Conservation (phyloP, 2,888 invertebrate species). For the Drosophila hawaiiensis region DNA sequence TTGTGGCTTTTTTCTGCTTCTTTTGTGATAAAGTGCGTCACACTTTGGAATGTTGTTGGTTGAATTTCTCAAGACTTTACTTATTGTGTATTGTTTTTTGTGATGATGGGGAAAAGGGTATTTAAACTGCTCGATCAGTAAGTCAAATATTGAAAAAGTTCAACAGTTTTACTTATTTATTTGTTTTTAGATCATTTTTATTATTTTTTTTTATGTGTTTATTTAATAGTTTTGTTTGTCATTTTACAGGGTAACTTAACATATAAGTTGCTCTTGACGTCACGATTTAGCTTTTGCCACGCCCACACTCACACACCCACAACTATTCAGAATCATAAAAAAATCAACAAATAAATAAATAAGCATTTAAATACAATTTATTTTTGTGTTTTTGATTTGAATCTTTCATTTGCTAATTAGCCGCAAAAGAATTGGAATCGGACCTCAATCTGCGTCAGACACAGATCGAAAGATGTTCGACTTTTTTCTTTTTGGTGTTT, state of each 20-base stretch:
- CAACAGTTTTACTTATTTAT: background rate
- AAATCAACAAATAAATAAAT: background rate
- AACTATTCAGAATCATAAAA: background rate
- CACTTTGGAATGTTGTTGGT: constrained; percentile 68
- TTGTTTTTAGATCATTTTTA: background rate
- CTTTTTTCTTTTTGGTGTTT: background rate
- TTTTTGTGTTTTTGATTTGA: constrained; percentile 4
- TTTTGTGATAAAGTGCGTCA: constrained; percentile 59
- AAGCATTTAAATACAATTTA: constrained; percentile 1
- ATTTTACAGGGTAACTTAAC: background rate
- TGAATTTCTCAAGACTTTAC: constrained; percentile 48
- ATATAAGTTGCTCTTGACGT: background rate
- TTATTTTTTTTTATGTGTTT: background rate
- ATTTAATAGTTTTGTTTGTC: background rate
- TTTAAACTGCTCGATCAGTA: background rate
- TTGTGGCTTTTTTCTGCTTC: constrained; percentile 5
- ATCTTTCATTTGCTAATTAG: constrained; percentile 4
- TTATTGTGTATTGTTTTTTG: background rate
- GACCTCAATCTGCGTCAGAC: background rate
- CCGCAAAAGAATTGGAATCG: background rate
- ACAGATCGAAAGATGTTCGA: background rate
- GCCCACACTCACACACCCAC: background rate
- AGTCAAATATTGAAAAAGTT: background rate
- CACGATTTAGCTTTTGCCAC: background rate
- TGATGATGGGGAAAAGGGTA: background rate